Conservation (phyloP, 2,888 invertebrate genomes). For the Dryococelus australis region DNA sequence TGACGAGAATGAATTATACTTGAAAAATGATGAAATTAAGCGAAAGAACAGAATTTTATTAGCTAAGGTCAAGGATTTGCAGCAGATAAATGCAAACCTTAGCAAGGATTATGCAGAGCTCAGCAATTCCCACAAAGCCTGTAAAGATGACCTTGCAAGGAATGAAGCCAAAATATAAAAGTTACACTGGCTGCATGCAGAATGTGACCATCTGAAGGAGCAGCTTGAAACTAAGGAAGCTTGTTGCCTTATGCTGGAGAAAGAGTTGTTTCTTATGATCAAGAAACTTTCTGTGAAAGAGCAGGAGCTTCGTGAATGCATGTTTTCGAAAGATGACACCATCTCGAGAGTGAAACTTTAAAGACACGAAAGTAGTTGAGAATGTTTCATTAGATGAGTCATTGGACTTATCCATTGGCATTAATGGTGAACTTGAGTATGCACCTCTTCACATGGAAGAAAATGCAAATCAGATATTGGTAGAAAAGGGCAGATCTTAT, state of each 20-base stretch:
- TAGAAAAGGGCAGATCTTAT: too few relatives aligned
- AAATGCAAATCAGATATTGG: too few relatives aligned
- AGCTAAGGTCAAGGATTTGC: background rate
- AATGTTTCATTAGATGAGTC: too few relatives aligned
- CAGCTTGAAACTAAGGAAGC: background rate
- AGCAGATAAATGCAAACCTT: background rate
- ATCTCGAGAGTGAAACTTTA: too few relatives aligned
- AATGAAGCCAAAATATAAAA: background rate
- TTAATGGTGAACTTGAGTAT: too few relatives aligned
- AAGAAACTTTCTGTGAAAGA: background rate
- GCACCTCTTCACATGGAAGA: too few relatives aligned
- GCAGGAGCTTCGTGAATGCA: background rate
- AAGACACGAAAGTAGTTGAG: too few relatives aligned
- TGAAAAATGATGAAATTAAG: background rate
- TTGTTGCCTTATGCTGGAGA: background rate
- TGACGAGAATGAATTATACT: background rate
- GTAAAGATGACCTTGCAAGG: background rate
- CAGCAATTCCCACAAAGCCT: background rate
- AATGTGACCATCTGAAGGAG: background rate
- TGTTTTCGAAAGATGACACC: too few relatives aligned
- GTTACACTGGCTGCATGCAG: background rate
- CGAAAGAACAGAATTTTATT: background rate
- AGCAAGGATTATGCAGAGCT: background rate
- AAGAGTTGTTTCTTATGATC: background rate
- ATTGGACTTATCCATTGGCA: too few relatives aligned